Conservation (phyloP, 2,113 vertebrate species). For the Nematolebias whitei region DNA sequence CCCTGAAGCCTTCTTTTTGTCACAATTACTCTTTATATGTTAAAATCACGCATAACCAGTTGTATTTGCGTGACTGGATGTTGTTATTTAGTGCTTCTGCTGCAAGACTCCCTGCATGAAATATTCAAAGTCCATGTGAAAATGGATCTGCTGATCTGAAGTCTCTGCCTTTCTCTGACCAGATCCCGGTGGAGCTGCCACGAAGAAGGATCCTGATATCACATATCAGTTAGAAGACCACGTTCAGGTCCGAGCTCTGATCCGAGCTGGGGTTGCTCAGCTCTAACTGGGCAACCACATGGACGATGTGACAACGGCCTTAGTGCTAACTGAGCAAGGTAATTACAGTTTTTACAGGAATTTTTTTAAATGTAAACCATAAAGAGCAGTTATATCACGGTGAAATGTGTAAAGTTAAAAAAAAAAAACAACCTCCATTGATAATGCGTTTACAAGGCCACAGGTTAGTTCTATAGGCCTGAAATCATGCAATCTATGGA, state of each 20-base stretch:
- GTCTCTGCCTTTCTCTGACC: constrained; percentile 76
- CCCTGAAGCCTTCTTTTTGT: background rate
- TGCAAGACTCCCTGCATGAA: constrained; percentile 75
- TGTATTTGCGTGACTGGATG: constrained; percentile 44
- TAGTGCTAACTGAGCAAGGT: constrained; percentile 65
- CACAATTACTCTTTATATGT: constrained; percentile 18
- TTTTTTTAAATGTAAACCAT: background rate
- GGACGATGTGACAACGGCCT: constrained; percentile 60
- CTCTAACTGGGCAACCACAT: constrained; percentile 60
- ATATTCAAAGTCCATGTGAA: constrained; percentile 87
- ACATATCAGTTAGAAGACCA: constrained; percentile 71
- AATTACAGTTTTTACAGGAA: constrained; percentile 54
- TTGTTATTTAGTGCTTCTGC: constrained; percentile 68
- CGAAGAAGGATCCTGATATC: constrained; percentile 68
- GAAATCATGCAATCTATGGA: constrained; percentile 6
- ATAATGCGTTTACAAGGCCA: too few relatives aligned
- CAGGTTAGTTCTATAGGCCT: too few relatives aligned
- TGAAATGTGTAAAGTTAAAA: too few relatives aligned
- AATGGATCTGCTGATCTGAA: constrained; percentile 85
- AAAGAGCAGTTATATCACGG: too few relatives aligned
- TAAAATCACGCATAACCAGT: constrained; percentile 9
- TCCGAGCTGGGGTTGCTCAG: constrained; percentile 55
- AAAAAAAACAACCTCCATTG: too few relatives aligned
- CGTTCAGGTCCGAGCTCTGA: constrained; percentile 62
- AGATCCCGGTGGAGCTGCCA: constrained; percentile 84